Evolutionary conservation across 2,888 invertebrate genomes (phyloP), one percentile per base, ranked within the genome.

Genomic region (Tinea trinotella): DNA sequence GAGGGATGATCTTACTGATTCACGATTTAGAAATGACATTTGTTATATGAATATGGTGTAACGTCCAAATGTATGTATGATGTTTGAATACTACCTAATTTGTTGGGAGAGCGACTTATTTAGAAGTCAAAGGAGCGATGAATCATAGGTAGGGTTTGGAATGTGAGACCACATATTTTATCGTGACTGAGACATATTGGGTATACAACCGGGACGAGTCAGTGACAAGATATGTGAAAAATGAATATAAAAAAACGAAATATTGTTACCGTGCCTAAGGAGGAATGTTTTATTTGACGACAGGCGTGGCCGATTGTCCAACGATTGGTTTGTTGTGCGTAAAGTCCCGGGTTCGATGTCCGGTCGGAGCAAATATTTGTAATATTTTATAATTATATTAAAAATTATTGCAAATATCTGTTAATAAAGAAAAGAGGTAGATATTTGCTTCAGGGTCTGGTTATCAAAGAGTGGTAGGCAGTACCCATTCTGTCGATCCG

Each of bases 121-220:
- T 40, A 40, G 40, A 15, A n/a, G 10, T 56, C 56, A 62, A 60
- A 55, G 59, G 57, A 56, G 56, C 55, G 58, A 66, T 74, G 74
- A 73, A 64, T 78, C 76, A 79, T 61, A 56, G 62, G 61, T 62
- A 59, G 56, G 9, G 61, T 61, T 62, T 61, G 63, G 66, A 69
- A 74, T 74, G 66, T 67, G 61, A 65, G 63, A 66, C 70, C 68
- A 67, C 65, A 67, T 19, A 48, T 22, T 15, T 15, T 15, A 15
- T 22, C 50, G 52, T 52, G 48, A 59, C 60, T 36, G 12, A 19
- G 55, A 62, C 62, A 57, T 64, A 63, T 63, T 63, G 56, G n/a
- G 64, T 67, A 70, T 71, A 65, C 67, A 64, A 64, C 67, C 61
- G 61, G 63, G 61, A 59, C 77, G 80, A 76, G 64, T 80, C 75